Evolutionary conservation across 2,888 invertebrate species (phyloP).

Genomic region (Erpobdella octoculata): DNA sequence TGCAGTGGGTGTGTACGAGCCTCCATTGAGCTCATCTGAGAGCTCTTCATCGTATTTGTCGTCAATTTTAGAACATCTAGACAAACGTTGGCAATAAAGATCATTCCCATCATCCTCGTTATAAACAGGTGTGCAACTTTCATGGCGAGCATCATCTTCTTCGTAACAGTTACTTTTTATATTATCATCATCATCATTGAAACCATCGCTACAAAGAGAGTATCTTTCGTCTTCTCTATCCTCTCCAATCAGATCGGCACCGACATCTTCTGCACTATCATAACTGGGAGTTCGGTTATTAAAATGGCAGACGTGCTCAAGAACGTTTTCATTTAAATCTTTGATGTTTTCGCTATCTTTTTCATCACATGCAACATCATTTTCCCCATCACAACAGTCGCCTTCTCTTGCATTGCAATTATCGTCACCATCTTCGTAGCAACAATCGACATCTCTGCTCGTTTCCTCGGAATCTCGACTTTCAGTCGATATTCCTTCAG

Average conservation of each 20-base stretch:
- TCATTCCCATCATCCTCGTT: neutral
- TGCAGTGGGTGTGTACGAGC: neutral
- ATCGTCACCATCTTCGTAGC: neutral
- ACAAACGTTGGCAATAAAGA: too few relatives aligned
- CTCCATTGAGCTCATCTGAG: too few relatives aligned
- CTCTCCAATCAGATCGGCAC: neutral
- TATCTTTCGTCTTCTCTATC: slow-evolving; percentile 1
- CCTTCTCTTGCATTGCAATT: neutral
- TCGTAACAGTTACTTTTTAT: neutral
- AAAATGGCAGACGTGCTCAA: neutral
- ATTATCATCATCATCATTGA: neutral
- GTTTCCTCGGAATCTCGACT: too few relatives aligned
- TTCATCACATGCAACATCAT: neutral
- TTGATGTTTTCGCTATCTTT: neutral
- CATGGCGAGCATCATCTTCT: too few relatives aligned
- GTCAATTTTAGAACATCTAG: too few relatives aligned
- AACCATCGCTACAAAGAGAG: neutral
- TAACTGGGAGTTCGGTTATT: neutral
- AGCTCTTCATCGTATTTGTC: too few relatives aligned
- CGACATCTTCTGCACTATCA: neutral
- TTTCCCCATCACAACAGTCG: too few relatives aligned
- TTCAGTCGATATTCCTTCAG: neutral
- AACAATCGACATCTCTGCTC: neutral
- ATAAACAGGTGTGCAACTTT: neutral
- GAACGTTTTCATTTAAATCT: neutral